phyloP scores from a whole-genome alignment of 2,113 vertebrate genomes.

The Corapipo altera region DNA sequence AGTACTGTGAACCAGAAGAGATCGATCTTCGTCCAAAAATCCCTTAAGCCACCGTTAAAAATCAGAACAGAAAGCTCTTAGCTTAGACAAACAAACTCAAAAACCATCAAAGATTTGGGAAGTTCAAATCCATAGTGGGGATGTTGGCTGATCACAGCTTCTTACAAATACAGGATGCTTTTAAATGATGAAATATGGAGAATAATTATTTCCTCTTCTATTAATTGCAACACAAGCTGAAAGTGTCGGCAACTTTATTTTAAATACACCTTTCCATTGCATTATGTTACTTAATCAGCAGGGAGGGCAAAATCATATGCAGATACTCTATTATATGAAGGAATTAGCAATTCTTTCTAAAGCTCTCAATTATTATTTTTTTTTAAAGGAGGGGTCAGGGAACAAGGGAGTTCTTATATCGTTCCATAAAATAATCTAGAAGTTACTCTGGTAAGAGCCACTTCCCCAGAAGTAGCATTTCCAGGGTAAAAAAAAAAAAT shows the following conservation, averaged over 20 bases:
- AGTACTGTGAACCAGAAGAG: neutral
- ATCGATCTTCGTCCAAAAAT: neutral
- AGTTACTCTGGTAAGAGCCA: neutral
- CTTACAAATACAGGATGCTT: slow-evolving; percentile 51
- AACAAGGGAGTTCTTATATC: neutral
- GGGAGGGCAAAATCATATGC: neutral
- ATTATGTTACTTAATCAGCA: neutral
- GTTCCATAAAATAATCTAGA: slow-evolving; percentile 7
- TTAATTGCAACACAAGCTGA: slow-evolving; percentile 13
- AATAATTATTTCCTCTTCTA: slow-evolving; percentile 55
- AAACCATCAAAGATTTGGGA: neutral
- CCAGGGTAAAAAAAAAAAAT: neutral
- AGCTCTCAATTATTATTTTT: neutral
- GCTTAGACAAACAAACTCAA: neutral
- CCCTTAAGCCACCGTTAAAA: neutral
- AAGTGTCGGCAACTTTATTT: neutral
- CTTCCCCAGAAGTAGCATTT: slow-evolving; percentile 15
- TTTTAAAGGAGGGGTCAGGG: neutral
- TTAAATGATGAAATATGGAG: slow-evolving; percentile 50
- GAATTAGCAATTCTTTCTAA: neutral
- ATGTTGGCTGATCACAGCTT: neutral
- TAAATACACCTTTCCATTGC: neutral
- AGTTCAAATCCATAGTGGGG: neutral
- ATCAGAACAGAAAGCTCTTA: neutral
- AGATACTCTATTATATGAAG: neutral